A percentile compares a stretch with the other conserved stretches of the same genome.
Conservation (phyloP, 2,888 invertebrate species). For the Amiota mariae region DNA sequence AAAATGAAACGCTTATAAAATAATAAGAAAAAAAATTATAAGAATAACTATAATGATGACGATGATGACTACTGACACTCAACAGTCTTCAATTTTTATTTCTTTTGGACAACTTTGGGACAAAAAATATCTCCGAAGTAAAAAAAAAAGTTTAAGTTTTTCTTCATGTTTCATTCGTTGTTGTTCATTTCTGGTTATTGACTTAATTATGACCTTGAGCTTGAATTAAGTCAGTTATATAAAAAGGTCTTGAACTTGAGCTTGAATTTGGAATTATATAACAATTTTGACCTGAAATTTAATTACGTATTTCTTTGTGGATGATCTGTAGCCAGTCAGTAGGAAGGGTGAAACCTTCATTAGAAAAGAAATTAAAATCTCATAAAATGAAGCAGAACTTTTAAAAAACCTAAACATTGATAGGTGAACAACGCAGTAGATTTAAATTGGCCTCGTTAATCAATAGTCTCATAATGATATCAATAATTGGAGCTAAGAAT, state of each 20-base stretch:
- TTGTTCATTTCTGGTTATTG: neutral
- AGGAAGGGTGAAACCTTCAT: too few relatives aligned
- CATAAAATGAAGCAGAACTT: too few relatives aligned
- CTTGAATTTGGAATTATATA: slow-evolving; percentile 29
- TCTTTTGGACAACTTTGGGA: slow-evolving; percentile 1
- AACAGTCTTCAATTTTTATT: slow-evolving; percentile 32
- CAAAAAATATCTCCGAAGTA: slow-evolving; percentile 24
- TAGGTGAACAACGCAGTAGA: too few relatives aligned
- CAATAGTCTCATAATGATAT: too few relatives aligned
- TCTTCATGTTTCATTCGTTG: neutral
- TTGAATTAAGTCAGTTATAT: slow-evolving; percentile 47
- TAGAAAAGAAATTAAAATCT: too few relatives aligned
- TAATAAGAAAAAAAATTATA: slow-evolving; percentile 48
- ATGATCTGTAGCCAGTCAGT: too few relatives aligned
- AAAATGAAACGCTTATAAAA: slow-evolving; percentile 51
- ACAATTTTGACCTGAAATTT: neutral
- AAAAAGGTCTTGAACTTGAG: slow-evolving; percentile 52
- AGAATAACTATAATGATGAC: slow-evolving; percentile 6
- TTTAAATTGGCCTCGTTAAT: too few relatives aligned
- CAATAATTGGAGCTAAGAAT: too few relatives aligned
- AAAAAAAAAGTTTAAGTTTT: slow-evolving; percentile 4
- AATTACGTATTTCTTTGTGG: too few relatives aligned
- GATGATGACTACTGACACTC: neutral
- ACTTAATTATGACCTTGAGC: slow-evolving; percentile 59
- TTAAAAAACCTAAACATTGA: too few relatives aligned